Base-by-base conservation (phyloP, 1,140 invertebrate species). In the Dolichoris vasculosae region DNA sequence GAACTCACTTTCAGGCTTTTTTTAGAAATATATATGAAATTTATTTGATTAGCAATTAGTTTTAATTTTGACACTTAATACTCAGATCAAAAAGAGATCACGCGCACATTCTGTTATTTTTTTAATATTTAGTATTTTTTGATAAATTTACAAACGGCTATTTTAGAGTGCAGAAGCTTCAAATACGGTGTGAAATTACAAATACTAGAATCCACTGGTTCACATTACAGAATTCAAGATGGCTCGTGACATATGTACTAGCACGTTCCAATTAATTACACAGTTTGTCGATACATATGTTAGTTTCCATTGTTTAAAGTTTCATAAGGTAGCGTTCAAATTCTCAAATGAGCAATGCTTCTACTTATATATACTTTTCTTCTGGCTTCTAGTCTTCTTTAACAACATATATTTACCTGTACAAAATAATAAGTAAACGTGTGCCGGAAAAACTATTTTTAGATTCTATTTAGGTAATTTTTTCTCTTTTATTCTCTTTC, bases 211-310 rank as follows among this genome's bases (percentile, higher is more conserved):
- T 78, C 38, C 8, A 0, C 13, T 15, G 3, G 26, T 46, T 46
- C 30, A 2, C 2, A 32, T 26, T 8, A 43, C 63, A 71, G 80
- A 26, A 76, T 86, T 71, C 87, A 84, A 87, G 71, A 87, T 85
- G 83, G 86, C 83, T 73, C n/a, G 26, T 71, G 15, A 40, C 11
- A 67, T 76, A 20, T 9, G 32, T 30, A 17, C 15, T 1, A 26
- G 13, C 20, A 4, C 35, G 35, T 69, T 20, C 38, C n/a, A 46
- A 81, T 81, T 67, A 75, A 83, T 83, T 43, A 35, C 38, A 32
- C 40, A 69, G 23, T 69, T 67, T 4, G 30, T 7, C n/a, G 69
- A 81, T 30, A 32, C 9, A 71, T 71, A 40, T 32, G 26, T 1
- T 17, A 26, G 35, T 73, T 43, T 69, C 15, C 1, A 1, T 20